phyloP scores from a whole-genome alignment of 2,797 vertebrate species.

The Catostomus latipinnis region DNA sequence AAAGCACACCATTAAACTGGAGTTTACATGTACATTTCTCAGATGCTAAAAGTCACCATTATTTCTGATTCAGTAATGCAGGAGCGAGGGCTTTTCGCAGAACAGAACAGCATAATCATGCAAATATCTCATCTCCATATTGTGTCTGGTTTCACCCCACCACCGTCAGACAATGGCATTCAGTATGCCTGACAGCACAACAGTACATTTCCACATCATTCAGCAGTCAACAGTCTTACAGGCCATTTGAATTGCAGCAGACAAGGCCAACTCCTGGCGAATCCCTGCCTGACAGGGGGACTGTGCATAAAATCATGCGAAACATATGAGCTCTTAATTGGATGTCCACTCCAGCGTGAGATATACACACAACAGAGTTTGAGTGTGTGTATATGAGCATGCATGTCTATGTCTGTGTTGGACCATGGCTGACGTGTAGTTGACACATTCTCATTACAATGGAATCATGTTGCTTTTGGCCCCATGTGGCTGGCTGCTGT shows the following conservation, averaged over 20 bases:
- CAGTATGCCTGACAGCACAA: conserved; percentile 49
- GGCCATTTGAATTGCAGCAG: conserved; percentile 51
- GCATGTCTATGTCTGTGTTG: conserved; percentile 44
- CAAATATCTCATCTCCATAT: conserved; percentile 45
- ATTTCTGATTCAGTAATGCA: conserved; percentile 14
- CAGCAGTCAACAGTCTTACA: conserved; percentile 39
- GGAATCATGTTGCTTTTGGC: conserved; percentile 61
- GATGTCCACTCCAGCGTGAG: conserved; percentile 58
- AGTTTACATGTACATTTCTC: neutral
- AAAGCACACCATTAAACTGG: neutral
- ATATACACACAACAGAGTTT: conserved; percentile 34
- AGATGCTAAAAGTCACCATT: neutral
- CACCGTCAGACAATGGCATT: conserved; percentile 32
- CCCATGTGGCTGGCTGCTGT: conserved; percentile 49
- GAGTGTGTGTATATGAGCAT: conserved; percentile 26
- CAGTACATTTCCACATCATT: conserved; percentile 44
- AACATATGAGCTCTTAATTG: conserved; percentile 62
- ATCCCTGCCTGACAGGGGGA: conserved; percentile 43
- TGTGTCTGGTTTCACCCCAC: conserved; percentile 1
- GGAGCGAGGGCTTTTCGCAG: neutral
- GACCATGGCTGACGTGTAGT: conserved; percentile 56
- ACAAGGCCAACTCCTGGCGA: conserved; percentile 49
- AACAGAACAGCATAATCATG: conserved; percentile 17
- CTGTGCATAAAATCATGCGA: conserved; percentile 58
- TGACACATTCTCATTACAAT: conserved; percentile 62